phyloP scores from a whole-genome alignment of 2,113 vertebrate species.

The Cebidichthys violaceus region DNA sequence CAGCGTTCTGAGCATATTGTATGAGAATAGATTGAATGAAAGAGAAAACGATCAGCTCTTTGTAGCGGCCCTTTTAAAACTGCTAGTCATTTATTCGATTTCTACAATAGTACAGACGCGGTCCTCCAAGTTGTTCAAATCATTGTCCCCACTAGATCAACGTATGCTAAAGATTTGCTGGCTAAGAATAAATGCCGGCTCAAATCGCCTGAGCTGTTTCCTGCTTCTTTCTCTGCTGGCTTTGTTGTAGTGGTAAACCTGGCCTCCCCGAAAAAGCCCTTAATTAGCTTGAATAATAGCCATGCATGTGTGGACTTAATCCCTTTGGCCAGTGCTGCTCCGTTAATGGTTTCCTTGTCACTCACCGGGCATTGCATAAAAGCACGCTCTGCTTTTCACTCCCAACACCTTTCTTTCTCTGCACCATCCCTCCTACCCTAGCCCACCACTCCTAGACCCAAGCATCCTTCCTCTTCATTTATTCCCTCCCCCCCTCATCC shows the following conservation, averaged over 20 bases:
- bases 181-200: constrained; percentile 50
- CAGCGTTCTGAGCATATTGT: not conserved
- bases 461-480: constrained; percentile 65
- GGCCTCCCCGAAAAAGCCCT: constrained; percentile 75
- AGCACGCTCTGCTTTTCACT: constrained; percentile 82
- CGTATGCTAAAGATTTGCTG: constrained; percentile 67
- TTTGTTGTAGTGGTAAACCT: constrained; percentile 82
- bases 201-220: constrained; percentile 76
- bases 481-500: constrained; percentile 28
- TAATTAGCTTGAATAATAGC: constrained; percentile 87
- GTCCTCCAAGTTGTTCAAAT: constrained; percentile 52
- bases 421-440: constrained; percentile 39
- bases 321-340: constrained; percentile 78
- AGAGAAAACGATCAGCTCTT: constrained; percentile 21
- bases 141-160: constrained; percentile 57
- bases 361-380: constrained; percentile 81
- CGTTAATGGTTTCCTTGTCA: constrained; percentile 87
- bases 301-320: constrained; percentile 85
- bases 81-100: constrained; percentile 41
- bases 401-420: constrained; percentile 77
- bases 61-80: constrained; percentile 24
- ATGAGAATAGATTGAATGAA: constrained; percentile 14
- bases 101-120: constrained; percentile 32
- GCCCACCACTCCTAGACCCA: constrained; percentile 51
- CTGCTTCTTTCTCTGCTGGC: constrained; percentile 76